Percentiles rank a stretch among this genome's conserved stretches.
phyloP scores from a whole-genome alignment of 2,888 invertebrate species.

The Pardosa pseudoannulata region DNA sequence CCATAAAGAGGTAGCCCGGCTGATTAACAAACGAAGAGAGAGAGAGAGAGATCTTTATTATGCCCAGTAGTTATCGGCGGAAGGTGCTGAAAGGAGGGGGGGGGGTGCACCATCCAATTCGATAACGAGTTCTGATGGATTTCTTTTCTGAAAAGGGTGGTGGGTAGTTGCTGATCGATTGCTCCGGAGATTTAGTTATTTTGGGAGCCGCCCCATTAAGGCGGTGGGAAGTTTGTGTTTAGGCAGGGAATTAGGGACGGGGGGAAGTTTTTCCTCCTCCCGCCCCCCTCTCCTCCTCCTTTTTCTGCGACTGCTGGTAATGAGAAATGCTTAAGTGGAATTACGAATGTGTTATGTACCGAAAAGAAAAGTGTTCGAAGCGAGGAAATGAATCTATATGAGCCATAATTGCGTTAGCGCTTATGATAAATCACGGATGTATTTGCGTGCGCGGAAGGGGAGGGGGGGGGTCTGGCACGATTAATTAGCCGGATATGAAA shows the following conservation, averaged over 20 bases:
- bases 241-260: slow-evolving; percentile 8
- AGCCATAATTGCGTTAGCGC: not conserved
- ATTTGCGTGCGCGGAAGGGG: no score
- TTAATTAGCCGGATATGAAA: no score
- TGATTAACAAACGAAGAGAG: slow-evolving; percentile 65
- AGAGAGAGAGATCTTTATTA: slow-evolving; percentile 61
- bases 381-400: slow-evolving; percentile 3
- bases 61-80: slow-evolving; percentile 55
- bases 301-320: not conserved
- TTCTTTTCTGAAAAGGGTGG: slow-evolving; percentile 24
- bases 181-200: slow-evolving; percentile 1
- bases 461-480: no score
- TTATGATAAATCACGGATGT: not conserved
- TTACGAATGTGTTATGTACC: slow-evolving; percentile 13
- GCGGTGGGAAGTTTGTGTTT: slow-evolving; percentile 15
- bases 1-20: slow-evolving; percentile 56
- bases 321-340: slow-evolving; percentile 19
- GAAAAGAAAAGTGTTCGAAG: not conserved
- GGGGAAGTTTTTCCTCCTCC: not conserved
- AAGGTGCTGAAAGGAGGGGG: slow-evolving; percentile 41
- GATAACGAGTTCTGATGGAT: slow-evolving; percentile 71
- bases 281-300: no score
- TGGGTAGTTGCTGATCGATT: slow-evolving; percentile 15
- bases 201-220: slow-evolving; percentile 2
- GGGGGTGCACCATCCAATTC: not conserved